Evolutionary conservation across 1,140 invertebrate species (phyloP), one percentile per base, ranked within the genome.

Genomic region (Trialeurodes vaporariorum): DNA sequence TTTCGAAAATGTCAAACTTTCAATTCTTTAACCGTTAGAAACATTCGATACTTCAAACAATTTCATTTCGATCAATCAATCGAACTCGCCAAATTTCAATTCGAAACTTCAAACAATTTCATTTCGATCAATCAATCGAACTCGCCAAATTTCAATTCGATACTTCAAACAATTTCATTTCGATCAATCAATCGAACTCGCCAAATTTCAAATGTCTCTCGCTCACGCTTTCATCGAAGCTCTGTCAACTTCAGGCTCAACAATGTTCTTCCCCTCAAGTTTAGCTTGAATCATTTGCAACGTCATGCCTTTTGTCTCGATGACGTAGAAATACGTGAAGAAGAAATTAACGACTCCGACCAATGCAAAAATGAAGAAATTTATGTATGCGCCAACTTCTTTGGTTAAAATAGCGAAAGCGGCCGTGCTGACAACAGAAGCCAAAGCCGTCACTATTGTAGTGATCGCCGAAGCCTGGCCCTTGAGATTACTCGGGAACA

Each of bases 231-330:
- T 49, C 17, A 9, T 17, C 34, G 34, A 49, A 17, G 5, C 34
- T 49, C 34, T 17, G 17, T 49, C 17, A 5, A 49, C 17, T 17
- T 49, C 34, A 49, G 34, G 34, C 17, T 49, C 17, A 49, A 49
- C 34, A 17, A 49, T 71, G 40, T 68, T 71, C 40, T 61, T 63
- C 22, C 69, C 69, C 70, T 82, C 86, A 1, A 89, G 77, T 73
- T 85, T 83, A 69, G 84, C 81, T 72, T 88, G 86, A 25, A 93
- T 92, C 78, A 93, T 82, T 69, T 88, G 83, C 27, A 91, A 80
- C 61, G 83, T 85, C 77, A 89, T 87, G 23, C 88, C 88, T 78
- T 92, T 92, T 0, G 91, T 93, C 78, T 93, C 91, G 0, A 90
- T 89, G 21, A 93, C 82, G 67, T 86, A 81, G 67, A 79, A 81